Conservation (phyloP, 2,113 vertebrate species). For the Nasalis larvatus region DNA sequence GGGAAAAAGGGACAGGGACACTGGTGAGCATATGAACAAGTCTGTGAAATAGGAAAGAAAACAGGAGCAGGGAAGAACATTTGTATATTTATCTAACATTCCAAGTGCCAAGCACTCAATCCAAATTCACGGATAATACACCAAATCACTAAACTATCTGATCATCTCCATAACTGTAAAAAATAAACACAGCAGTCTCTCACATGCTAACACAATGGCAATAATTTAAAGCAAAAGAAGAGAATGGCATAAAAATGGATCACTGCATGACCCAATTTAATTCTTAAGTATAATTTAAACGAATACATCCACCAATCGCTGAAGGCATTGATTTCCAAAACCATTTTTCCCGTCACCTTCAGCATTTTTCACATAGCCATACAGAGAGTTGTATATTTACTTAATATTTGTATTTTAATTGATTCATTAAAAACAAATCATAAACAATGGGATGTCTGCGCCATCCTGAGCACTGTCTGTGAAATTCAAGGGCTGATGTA, state of each 20-base stretch:
- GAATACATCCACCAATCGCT: background rate
- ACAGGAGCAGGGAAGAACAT: background rate
- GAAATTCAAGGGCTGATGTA: background rate
- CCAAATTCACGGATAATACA: background rate
- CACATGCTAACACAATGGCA: background rate
- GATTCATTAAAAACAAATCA: background rate
- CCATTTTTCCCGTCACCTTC: background rate
- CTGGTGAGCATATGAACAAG: background rate
- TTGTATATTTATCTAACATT: background rate
- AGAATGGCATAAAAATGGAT: background rate
- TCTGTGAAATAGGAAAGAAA: background rate
- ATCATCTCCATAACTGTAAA: background rate
- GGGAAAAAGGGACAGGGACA: background rate
- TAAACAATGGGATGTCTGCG: background rate
- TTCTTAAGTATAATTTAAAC: constrained; percentile 27
- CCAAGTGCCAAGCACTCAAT: background rate
- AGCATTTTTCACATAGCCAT: background rate
- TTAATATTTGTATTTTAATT: constrained; percentile 9
- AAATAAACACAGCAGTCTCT: background rate
- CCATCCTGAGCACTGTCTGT: background rate
- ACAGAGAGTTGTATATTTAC: background rate
- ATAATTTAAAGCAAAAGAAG: background rate
- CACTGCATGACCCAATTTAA: background rate
- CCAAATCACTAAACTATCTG: background rate
- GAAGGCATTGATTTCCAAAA: background rate